Conservation (phyloP, 2,888 invertebrate species). For the Brachyptera putata region DNA sequence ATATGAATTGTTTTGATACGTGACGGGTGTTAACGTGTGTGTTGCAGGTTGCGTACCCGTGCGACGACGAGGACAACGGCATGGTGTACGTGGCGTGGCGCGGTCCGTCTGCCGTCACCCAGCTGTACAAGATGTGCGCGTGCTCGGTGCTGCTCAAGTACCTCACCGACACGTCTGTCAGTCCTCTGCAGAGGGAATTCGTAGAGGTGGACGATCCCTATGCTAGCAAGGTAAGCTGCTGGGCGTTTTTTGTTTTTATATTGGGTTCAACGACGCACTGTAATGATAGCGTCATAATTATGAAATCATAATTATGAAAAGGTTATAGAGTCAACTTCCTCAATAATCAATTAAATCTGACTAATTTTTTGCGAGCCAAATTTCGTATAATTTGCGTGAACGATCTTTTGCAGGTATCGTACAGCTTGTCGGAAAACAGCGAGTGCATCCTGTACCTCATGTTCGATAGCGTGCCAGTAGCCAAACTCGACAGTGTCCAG, state of each 20-base stretch:
- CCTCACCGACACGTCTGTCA: slow-evolving; percentile 79
- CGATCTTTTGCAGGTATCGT: slow-evolving; percentile 53
- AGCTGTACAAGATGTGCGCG: slow-evolving; percentile 55
- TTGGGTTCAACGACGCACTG: too few species aligned
- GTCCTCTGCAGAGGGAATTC: slow-evolving; percentile 77
- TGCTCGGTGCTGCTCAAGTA: slow-evolving; percentile 71
- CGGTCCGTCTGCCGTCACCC: slow-evolving; percentile 62
- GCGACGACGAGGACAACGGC: slow-evolving; percentile 80
- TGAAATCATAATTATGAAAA: too few species aligned
- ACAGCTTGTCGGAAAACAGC: slow-evolving; percentile 67
- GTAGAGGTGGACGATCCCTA: slow-evolving; percentile 77
- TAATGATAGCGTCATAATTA: too few species aligned
- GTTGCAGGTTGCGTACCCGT: slow-evolving; percentile 64
- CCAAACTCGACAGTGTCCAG: slow-evolving; percentile 60
- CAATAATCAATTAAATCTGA: too few species aligned
- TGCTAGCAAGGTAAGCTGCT: slow-evolving; percentile 72
- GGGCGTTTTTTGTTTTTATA: slow-evolving; percentile 26
- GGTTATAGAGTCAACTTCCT: too few species aligned
- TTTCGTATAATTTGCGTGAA: too few species aligned
- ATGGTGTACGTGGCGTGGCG: slow-evolving; percentile 74
- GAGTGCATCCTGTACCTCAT: slow-evolving; percentile 64
- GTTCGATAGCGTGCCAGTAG: slow-evolving; percentile 70
- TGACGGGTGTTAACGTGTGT: too few species aligned
- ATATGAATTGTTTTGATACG: too few species aligned
- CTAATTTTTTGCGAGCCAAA: too few species aligned